Evolutionary conservation across 2,113 vertebrate genomes (phyloP), one percentile per base, ranked within the genome.

Genomic region (Callospermophilus lateralis): DNA sequence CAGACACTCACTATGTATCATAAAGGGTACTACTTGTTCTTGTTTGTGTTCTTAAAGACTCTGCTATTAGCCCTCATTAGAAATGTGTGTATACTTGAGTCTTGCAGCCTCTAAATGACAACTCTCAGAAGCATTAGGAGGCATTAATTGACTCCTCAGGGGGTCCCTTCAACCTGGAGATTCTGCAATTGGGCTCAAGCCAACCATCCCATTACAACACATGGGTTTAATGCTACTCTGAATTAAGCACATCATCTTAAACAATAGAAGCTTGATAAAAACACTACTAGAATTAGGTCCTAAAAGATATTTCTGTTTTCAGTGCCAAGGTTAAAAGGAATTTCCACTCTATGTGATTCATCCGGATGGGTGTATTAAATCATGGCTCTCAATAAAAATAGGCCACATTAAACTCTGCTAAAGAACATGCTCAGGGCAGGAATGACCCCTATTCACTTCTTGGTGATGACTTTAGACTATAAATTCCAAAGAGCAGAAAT

Each of bases 271-370:
- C 3, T 73, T 39, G 3, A 84, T 58, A 24, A 95, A 63, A 90
- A 92, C 16, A 68, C 19, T 68, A 30, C 20, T 68, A 67, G 37
- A 39, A 88, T 55, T 15, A 37, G 4, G 34, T 19, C 32, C 85
- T 58, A n/a, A 55, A 88, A 88, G 51, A 84, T 17, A 34, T 87
- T 96, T 96, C 91, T 94, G 20, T 34, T 77, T 93, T 63, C 30
- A 13, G 9, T 70, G 73, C 15, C 61, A 94, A 84, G 70, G 65
- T 93, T 94, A 89, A 96, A 95, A 83, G 78, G 70, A 94, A 94
- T 22, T 74, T 94, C 34, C 3, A 8, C 68, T 86, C 6, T 32
- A 6, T 11, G n/a, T 73, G 39, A 94, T 93, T 90, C 72, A 53
- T 24, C 42, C 20, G 76, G 34, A 90, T 32, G 55, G 34, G 67